Conservation (phyloP, 2,888 invertebrate genomes). For the Andrena minutula region DNA sequence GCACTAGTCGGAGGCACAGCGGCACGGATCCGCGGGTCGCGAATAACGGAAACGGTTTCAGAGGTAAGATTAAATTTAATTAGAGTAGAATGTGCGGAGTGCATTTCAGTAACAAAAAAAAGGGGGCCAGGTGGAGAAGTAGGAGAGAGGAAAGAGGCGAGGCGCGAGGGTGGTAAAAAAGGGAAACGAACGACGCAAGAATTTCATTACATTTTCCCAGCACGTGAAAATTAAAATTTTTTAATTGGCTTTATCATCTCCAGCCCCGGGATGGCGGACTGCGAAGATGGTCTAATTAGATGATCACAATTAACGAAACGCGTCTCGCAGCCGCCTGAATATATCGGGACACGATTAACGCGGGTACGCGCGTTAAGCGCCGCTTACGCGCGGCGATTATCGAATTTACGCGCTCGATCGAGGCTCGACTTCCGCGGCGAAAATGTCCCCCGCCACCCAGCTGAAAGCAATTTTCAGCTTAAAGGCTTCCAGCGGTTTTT, state of each 20-base stretch:
- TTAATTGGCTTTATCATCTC: constrained; percentile 60
- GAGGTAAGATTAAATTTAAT: constrained; percentile 63
- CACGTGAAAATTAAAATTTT: constrained; percentile 64
- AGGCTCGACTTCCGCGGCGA: constrained; percentile 52
- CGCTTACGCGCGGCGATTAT: constrained; percentile 60
- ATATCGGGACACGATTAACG: constrained; percentile 59
- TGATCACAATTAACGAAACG: constrained; percentile 57
- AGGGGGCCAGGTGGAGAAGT: not conserved
- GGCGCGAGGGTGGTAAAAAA: constrained; percentile 24
- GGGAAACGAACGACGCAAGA: constrained; percentile 52
- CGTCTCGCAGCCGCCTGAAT: constrained; percentile 3
- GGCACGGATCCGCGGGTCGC: constrained; percentile 46
- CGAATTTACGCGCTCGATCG: constrained; percentile 65
- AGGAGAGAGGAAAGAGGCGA: constrained; percentile 13
- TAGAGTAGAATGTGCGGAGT: constrained; percentile 62
- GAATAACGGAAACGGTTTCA: constrained; percentile 56
- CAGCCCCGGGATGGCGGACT: constrained; percentile 35
- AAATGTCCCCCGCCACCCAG: constrained; percentile 56
- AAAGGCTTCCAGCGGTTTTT: constrained; percentile 67
- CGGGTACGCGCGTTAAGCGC: constrained; percentile 20
- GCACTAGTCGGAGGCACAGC: constrained; percentile 12
- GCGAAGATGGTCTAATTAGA: constrained; percentile 60
- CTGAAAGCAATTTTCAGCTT: constrained; percentile 72
- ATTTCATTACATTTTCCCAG: constrained; percentile 63
- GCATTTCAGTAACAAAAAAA: constrained; percentile 60